These are phyloP conservation scores for Propithecus deckenii DNA, from an alignment of 2,797 vertebrate genomes.

Conservation along the genomic window DNA sequence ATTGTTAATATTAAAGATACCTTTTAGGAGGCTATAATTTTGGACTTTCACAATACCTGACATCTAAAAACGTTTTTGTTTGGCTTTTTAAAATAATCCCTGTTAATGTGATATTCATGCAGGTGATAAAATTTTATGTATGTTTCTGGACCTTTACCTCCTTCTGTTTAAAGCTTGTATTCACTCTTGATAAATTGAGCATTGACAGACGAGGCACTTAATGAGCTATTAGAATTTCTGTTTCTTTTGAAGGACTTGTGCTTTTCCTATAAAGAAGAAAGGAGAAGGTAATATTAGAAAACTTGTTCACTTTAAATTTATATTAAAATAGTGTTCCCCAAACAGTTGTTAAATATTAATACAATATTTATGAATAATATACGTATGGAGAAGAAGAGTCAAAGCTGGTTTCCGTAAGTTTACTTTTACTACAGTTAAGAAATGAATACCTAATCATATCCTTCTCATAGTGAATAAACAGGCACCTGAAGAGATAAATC, in stretches of 20 bases:
- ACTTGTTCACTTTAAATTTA: neutral
- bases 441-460: neutral
- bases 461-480: conserved; percentile 1
- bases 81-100: conserved; percentile 35
- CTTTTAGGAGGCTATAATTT: conserved; percentile 30
- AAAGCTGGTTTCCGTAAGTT: conserved; percentile 32
- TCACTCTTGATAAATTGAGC: neutral
- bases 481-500: conserved; percentile 23
- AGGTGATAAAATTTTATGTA: neutral
- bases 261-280: conserved; percentile 42
- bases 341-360: conserved; percentile 9
- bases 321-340: conserved; percentile 3
- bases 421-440: conserved; percentile 15
- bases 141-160: neutral
- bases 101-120: conserved; percentile 15
- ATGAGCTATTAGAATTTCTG: conserved; percentile 18
- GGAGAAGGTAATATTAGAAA: conserved; percentile 14
- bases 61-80: conserved; percentile 45
- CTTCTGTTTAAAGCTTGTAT: neutral
- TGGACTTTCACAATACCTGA: neutral
- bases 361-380: conserved; percentile 33
- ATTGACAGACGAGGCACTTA: neutral
- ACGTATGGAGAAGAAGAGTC: neutral
- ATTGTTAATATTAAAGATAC: conserved; percentile 40
- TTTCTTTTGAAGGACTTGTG: neutral